A percentile compares a stretch with the other conserved stretches of the same genome.
Evolutionary conservation across 1,140 invertebrate species (phyloP).

Genomic region (Parapsyche elsis): DNA sequence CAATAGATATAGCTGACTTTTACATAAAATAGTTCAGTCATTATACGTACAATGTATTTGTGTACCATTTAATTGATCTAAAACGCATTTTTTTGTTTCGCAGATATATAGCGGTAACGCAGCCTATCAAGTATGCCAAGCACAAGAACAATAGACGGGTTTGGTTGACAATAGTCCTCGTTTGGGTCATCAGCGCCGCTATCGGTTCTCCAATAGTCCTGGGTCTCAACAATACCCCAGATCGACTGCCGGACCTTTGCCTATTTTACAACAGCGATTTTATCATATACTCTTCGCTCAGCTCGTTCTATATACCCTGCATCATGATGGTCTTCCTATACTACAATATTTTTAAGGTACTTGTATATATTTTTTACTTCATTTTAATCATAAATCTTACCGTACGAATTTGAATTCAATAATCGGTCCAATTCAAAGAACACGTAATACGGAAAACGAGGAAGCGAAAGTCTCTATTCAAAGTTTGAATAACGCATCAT

Average conservation of each 20-base stretch:
- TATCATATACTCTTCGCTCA: slow-evolving; percentile 96
- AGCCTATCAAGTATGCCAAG: slow-evolving; percentile 98
- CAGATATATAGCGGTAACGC: slow-evolving; percentile 98
- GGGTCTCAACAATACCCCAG: slow-evolving; percentile 91
- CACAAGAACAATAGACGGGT: slow-evolving; percentile 97
- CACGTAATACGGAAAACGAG: too few relatives aligned
- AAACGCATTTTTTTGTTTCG: slow-evolving; percentile 56
- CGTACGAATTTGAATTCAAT: too few relatives aligned
- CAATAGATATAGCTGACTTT: too few relatives aligned
- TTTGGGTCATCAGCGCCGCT: slow-evolving; percentile 95
- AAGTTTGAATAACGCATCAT: too few relatives aligned
- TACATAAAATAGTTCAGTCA: too few relatives aligned
- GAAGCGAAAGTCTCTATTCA: too few relatives aligned
- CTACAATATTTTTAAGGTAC: slow-evolving; percentile 97
- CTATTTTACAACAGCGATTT: slow-evolving; percentile 98
- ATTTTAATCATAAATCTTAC: too few relatives aligned
- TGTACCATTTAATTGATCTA: too few relatives aligned
- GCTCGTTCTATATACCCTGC: slow-evolving; percentile 99
- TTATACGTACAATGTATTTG: too few relatives aligned
- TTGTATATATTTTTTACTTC: too few relatives aligned
- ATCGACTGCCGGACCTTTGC: slow-evolving; percentile 83
- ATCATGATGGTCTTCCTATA: slow-evolving; percentile 99
- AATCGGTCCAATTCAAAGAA: too few relatives aligned
- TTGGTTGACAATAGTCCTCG: slow-evolving; percentile 94
- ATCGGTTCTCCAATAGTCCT: slow-evolving; percentile 98